Conservation (phyloP, 92 coral and sea anemone species). For the Parazoanthus swiftii region DNA sequence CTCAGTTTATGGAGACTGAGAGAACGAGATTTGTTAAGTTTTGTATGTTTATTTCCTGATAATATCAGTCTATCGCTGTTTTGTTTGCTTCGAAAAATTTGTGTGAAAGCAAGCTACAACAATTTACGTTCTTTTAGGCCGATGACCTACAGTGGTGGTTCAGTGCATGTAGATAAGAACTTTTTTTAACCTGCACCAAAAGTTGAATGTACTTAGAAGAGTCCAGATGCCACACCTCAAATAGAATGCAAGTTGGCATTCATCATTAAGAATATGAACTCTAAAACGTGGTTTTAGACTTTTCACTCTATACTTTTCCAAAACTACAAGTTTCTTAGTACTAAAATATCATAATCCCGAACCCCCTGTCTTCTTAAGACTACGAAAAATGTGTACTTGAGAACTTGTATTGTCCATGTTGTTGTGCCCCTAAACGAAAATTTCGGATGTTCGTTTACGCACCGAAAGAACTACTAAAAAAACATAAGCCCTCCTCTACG, state of each 20-base stretch:
- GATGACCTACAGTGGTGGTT: not conserved
- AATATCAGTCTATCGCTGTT: not conserved
- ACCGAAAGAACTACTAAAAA: too few relatives aligned
- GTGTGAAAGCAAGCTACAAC: too few relatives aligned
- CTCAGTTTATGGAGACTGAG: too few relatives aligned
- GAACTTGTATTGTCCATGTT: not conserved
- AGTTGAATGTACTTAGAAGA: not conserved
- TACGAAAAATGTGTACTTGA: not conserved
- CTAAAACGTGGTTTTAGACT: too few relatives aligned
- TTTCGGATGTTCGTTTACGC: too few relatives aligned
- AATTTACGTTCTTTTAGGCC: not conserved
- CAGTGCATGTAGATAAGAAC: too few relatives aligned
- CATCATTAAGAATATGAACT: too few relatives aligned
- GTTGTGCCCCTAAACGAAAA: not conserved
- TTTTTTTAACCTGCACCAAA: too few relatives aligned
- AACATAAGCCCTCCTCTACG: not conserved
- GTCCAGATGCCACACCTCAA: not conserved
- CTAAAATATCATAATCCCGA: not conserved
- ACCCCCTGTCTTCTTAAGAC: too few relatives aligned
- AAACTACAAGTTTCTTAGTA: not conserved
- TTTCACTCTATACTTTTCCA: not conserved
- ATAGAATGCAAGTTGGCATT: too few relatives aligned
- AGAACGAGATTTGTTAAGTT: not conserved
- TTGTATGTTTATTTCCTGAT: not conserved
- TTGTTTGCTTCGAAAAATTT: not conserved